Evolutionary conservation across 2,113 vertebrate genomes (phyloP).

Genomic region (Dipodomys stephensi): DNA sequence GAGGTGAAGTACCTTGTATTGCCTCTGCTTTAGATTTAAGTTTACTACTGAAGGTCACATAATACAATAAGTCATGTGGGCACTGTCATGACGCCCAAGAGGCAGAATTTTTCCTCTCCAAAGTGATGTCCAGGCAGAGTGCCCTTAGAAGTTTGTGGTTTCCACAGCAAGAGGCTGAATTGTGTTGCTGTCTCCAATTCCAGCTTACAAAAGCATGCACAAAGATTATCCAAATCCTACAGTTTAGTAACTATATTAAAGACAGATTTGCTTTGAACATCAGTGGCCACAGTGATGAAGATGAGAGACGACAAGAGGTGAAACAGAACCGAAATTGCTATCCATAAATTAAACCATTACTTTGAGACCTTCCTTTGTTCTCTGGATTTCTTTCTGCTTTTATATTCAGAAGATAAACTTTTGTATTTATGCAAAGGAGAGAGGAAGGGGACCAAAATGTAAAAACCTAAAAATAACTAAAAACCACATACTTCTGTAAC

Average conservation of each 20-base stretch:
- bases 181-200: conserved; percentile 69
- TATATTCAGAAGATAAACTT: conserved; percentile 2
- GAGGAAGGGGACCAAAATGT: not conserved
- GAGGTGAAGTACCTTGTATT: conserved; percentile 24
- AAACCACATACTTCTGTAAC: not conserved
- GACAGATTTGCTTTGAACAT: conserved; percentile 68
- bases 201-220: conserved; percentile 67
- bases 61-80: conserved; percentile 27
- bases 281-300: conserved; percentile 48
- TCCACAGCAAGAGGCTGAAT: conserved; percentile 73
- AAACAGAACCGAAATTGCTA: not conserved
- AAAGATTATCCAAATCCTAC: conserved; percentile 64
- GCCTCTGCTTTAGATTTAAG: conserved; percentile 74
- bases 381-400: not conserved
- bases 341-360: conserved; percentile 12
- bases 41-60: conserved; percentile 64
- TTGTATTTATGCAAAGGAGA: not conserved
- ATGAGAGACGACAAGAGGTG: conserved; percentile 47
- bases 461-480: conserved; percentile 26
- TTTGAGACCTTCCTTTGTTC: not conserved
- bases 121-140: conserved; percentile 70
- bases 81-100: conserved; percentile 52
- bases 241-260: conserved; percentile 72
- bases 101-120: conserved; percentile 40
- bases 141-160: conserved; percentile 73